Evolutionary conservation across 2,888 invertebrate genomes (phyloP).

Genomic region (Temnothorax rugatulus): DNA sequence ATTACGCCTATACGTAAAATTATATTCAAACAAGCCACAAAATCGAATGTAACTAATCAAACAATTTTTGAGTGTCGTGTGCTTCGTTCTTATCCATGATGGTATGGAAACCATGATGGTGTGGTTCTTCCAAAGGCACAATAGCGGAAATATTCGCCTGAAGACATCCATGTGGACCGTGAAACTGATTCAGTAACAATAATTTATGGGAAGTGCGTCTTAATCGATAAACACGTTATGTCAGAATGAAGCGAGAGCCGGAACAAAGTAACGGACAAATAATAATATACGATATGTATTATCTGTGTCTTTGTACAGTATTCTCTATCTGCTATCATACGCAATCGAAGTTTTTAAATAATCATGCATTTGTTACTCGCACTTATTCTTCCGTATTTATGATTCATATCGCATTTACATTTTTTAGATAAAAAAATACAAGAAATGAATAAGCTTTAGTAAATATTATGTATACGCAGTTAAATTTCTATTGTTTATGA

Average conservation of each 20-base stretch:
- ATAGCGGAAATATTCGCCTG: slow-evolving; percentile 64
- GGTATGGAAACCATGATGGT: slow-evolving; percentile 58
- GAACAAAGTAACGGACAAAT: slow-evolving; percentile 37
- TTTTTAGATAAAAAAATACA: slow-evolving; percentile 8
- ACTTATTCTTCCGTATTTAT: slow-evolving; percentile 26
- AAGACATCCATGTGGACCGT: slow-evolving; percentile 57
- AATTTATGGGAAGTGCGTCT: slow-evolving; percentile 33
- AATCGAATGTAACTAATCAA: slow-evolving; percentile 75
- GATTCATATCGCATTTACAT: slow-evolving; percentile 31
- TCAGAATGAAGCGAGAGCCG: slow-evolving; percentile 14
- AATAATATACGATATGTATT: slow-evolving; percentile 35
- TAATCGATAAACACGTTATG: slow-evolving; percentile 10
- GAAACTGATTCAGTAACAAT: slow-evolving; percentile 31
- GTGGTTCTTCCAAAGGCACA: slow-evolving; percentile 74
- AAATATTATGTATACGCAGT: slow-evolving; percentile 31
- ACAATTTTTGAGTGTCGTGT: slow-evolving; percentile 67
- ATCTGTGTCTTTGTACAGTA: slow-evolving; percentile 48
- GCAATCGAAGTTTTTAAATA: slow-evolving; percentile 12
- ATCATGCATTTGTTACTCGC: slow-evolving; percentile 43
- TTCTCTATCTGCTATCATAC: slow-evolving; percentile 11
- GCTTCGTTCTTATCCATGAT: slow-evolving; percentile 69
- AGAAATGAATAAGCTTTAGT: slow-evolving; percentile 20
- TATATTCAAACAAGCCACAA: slow-evolving; percentile 60
- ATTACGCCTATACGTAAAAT: slow-evolving; percentile 48
- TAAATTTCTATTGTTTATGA: slow-evolving; percentile 43